Evolutionary conservation across 2,797 vertebrate species (phyloP), one percentile per base, ranked within the genome.

Genomic region (Petrocephalus schoutedeni): DNA sequence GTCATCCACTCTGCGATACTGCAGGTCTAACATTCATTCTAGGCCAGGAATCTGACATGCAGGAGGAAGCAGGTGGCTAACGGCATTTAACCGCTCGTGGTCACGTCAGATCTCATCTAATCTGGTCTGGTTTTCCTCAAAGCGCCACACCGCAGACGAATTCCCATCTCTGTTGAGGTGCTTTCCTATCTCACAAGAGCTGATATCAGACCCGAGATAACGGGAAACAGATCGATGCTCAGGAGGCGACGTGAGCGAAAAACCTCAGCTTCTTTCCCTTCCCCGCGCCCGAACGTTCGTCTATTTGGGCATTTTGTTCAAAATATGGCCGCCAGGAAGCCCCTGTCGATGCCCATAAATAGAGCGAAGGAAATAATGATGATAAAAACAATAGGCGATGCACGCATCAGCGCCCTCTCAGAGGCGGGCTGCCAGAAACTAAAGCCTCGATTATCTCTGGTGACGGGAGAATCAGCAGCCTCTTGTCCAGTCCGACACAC

Each of bases 361-460:
- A 58, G 59, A 16, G 84, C 23, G 28, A 67, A 49, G 21, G 57
- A 64, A 85, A 54, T 23, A 67, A 67, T 21, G 32, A 51, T 71
- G 58, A 64, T 64, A 19, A 45, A 58, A 53, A 56, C 23, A 67
- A 83, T 54, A 23, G 58, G 14, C 45, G n/a, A 88, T 16, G 23
- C 16, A 54, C n/a, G 80, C 80, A 88, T 67, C 49, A 49, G 61
- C 49, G 49, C 14, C 14, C 28, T 51, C 45, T 61, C 58, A 45
- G 45, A 49, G 32, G 59, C 36, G 58, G 61, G 49, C 14, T 51
- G 51, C 51, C 59, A 19, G 51, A 14, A 7, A 56, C 41, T 36
- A 59, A 64, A 88, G 80, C 57, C 41, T 49, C 57, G 49, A 88
- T 88, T 56, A 53, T 58, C 59, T 71, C n/a, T 56, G 82, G 58